phyloP scores from a whole-genome alignment of 2,888 invertebrate species.

The Agriopis aurantiaria region DNA sequence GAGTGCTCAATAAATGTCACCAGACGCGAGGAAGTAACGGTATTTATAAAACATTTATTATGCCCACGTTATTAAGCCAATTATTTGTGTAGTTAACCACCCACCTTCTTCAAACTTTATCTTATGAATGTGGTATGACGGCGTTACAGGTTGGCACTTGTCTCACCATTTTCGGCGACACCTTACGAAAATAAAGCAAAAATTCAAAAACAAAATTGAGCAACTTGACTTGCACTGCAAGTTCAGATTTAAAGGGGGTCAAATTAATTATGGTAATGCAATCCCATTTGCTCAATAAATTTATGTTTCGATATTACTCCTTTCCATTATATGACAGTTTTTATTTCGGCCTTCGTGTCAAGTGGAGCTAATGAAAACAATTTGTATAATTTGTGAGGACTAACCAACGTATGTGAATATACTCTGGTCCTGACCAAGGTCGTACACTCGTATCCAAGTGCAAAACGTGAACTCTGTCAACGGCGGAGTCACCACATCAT shows the following conservation, averaged over 20 bases:
- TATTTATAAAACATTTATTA: background rate
- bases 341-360: slow-evolving; percentile 34
- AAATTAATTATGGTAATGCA: slow-evolving; percentile 60
- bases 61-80: background rate
- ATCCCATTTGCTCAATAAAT: slow-evolving; percentile 61
- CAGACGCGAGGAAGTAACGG: slow-evolving; percentile 1
- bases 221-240: slow-evolving; percentile 56
- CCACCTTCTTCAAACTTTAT: background rate
- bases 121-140: background rate
- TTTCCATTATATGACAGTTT: slow-evolving; percentile 43
- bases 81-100: background rate
- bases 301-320: slow-evolving; percentile 37
- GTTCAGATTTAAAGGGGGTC: slow-evolving; percentile 64
- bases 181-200: slow-evolving; percentile 45
- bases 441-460: slow-evolving; percentile 92
- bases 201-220: slow-evolving; percentile 49
- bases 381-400: slow-evolving; percentile 39
- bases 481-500: slow-evolving; percentile 90
- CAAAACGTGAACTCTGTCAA: slow-evolving; percentile 93
- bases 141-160: slow-evolving; percentile 14
- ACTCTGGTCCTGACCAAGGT: slow-evolving; percentile 67
- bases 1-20: slow-evolving; percentile 12
- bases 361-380: slow-evolving; percentile 20
- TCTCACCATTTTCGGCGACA: slow-evolving; percentile 37
- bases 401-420: slow-evolving; percentile 77